A percentile compares a stretch with the other conserved stretches of the same genome.
Conservation (phyloP, 1,140 invertebrate genomes). For the Protaetia brevitarsis region DNA sequence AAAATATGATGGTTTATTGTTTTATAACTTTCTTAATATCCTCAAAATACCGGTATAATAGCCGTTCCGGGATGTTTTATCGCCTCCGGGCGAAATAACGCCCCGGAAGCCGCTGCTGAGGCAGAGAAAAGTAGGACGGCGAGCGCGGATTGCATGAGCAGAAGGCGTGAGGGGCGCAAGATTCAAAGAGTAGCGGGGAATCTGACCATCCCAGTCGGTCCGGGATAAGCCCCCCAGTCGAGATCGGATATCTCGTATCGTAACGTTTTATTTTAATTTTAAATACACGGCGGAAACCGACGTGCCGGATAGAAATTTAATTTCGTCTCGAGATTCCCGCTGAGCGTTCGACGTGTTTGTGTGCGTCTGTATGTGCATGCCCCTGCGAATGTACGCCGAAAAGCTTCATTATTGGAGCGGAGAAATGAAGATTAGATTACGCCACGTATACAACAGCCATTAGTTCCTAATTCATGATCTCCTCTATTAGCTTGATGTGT, state of each 20-base stretch:
- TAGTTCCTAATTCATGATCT: too few species aligned
- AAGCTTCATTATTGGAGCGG: too few species aligned
- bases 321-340: background rate
- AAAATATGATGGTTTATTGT: slow-evolving; percentile 18
- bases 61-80: slow-evolving; percentile 12
- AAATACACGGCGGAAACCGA: background rate
- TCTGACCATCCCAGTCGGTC: background rate
- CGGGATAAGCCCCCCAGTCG: background rate
- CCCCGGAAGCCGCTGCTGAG: background rate
- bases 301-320: background rate
- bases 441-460: too few species aligned
- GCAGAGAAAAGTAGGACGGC: background rate
- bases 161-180: background rate
- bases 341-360: background rate
- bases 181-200: background rate
- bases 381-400: too few species aligned
- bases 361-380: too few species aligned
- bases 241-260: slow-evolving; percentile 5
- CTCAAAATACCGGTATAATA: slow-evolving; percentile 9
- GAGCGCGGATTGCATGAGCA: background rate
- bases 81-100: background rate
- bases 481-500: too few species aligned
- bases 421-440: too few species aligned
- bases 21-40: slow-evolving; percentile 19
- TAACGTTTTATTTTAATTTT: slow-evolving; percentile 14